These are phyloP conservation scores for Eonycteris spelaea DNA, from an alignment of 2,113 vertebrate species.

Conservation along the genomic window DNA sequence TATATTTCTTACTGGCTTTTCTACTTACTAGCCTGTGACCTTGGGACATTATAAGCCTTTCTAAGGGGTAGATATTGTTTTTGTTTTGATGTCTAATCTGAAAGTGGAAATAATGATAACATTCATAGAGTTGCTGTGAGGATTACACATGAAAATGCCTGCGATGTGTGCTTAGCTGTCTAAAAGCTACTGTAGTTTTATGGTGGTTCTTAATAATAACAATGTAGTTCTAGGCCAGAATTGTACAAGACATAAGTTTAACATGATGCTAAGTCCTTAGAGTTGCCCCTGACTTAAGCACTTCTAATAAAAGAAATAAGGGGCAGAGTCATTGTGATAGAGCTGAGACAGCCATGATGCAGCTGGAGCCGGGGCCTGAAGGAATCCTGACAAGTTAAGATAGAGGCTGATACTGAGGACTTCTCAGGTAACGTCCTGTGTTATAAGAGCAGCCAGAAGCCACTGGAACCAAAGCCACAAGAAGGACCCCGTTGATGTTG, in stretches of 20 bases:
- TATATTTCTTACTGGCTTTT: not conserved
- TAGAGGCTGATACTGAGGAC: not conserved
- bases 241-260: not conserved
- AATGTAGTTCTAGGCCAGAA: not conserved
- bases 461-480: not conserved
- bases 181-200: not conserved
- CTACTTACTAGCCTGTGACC: not conserved
- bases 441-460: not conserved
- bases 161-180: no score
- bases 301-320: not conserved
- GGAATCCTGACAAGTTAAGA: not conserved
- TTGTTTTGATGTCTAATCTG: conserved; percentile 63
- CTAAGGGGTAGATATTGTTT: conserved; percentile 39
- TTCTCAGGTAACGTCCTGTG: not conserved
- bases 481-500: not conserved
- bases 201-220: not conserved
- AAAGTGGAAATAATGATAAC: not conserved
- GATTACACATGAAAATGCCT: not conserved
- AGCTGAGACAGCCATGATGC: not conserved
- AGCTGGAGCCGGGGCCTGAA: not conserved
- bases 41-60: not conserved
- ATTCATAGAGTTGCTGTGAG: not conserved
- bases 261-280: not conserved
- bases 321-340: not conserved
- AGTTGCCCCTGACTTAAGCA: not conserved